These are phyloP conservation scores for Oophaga pumilio DNA, from an alignment of 2,113 vertebrate species.

Conservation along the genomic window DNA sequence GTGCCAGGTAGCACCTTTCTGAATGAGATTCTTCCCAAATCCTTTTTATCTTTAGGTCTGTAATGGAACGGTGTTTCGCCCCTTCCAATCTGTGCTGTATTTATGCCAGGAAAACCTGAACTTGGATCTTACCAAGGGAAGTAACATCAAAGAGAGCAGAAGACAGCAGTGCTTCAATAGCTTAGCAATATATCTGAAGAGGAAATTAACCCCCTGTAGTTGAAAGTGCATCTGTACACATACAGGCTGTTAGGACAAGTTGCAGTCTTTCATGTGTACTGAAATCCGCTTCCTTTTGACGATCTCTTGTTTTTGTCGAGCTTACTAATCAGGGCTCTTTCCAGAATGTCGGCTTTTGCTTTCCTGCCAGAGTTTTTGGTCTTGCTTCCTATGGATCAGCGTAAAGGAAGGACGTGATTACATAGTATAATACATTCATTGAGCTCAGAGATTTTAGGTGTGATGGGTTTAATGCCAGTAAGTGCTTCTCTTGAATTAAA, in stretches of 20 bases:
- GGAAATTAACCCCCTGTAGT: constrained; percentile 39
- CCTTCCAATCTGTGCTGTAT: constrained; percentile 19
- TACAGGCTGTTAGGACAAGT: constrained; percentile 24
- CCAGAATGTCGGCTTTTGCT: not conserved
- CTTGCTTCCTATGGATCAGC: not conserved
- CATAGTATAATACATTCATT: not conserved
- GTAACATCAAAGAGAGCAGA: constrained; percentile 44
- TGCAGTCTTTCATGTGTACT: constrained; percentile 36
- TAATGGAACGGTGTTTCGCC: constrained; percentile 25
- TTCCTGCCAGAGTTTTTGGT: not conserved
- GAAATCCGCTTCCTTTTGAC: constrained; percentile 15
- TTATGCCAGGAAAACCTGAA: constrained; percentile 39
- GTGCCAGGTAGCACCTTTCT: not conserved
- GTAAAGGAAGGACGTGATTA: not conserved
- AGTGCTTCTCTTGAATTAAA: not conserved
- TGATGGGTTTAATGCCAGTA: not conserved
- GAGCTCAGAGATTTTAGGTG: not conserved
- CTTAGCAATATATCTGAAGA: constrained; percentile 38
- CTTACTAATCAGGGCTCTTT: constrained; percentile 12
- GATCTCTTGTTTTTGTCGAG: constrained; percentile 26
- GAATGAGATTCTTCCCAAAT: not conserved
- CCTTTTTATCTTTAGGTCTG: not conserved
- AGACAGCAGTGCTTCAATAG: constrained; percentile 33
- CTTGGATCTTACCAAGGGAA: constrained; percentile 26
- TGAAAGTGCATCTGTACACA: constrained; percentile 45